Evolutionary conservation across 2,888 invertebrate genomes (phyloP).

Genomic region (Heteropelma amictum): DNA sequence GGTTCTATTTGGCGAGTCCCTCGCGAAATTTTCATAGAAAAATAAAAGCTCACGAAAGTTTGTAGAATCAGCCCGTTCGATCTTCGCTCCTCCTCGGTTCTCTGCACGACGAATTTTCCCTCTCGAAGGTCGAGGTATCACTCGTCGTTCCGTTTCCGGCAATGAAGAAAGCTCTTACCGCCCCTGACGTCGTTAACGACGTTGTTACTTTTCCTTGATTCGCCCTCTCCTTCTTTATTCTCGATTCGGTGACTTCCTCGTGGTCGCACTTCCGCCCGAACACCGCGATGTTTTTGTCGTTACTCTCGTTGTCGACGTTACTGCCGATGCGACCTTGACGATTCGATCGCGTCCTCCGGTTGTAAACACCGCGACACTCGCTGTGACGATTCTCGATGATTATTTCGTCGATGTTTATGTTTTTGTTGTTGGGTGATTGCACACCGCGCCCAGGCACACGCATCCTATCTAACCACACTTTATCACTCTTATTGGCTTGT

Average conservation of each 20-base stretch:
- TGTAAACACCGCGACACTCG: constrained; percentile 12
- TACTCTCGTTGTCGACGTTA: background rate
- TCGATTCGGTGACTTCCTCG: background rate
- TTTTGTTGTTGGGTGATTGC: constrained; percentile 67
- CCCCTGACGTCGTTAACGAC: background rate
- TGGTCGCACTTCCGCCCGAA: constrained; percentile 13
- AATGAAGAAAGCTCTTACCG: background rate
- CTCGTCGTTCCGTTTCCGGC: background rate
- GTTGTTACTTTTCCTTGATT: background rate
- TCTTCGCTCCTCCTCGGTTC: no score
- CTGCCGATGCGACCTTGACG: background rate
- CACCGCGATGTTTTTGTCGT: background rate
- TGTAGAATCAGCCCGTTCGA: background rate
- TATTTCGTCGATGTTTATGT: constrained; percentile 44
- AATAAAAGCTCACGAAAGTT: background rate
- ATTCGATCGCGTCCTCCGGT: background rate
- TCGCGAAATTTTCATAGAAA: background rate
- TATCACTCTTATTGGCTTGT: constrained; percentile 59
- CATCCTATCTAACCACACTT: constrained; percentile 76
- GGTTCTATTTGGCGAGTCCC: background rate
- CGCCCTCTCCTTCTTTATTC: background rate
- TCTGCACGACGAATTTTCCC: background rate
- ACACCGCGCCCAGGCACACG: constrained; percentile 77
- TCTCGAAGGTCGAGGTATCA: background rate
- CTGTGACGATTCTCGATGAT: background rate